Percentiles rank a stretch among this genome's conserved stretches.
phyloP scores from a whole-genome alignment of 2,888 invertebrate species.

The Anoplius nigerrimus region DNA sequence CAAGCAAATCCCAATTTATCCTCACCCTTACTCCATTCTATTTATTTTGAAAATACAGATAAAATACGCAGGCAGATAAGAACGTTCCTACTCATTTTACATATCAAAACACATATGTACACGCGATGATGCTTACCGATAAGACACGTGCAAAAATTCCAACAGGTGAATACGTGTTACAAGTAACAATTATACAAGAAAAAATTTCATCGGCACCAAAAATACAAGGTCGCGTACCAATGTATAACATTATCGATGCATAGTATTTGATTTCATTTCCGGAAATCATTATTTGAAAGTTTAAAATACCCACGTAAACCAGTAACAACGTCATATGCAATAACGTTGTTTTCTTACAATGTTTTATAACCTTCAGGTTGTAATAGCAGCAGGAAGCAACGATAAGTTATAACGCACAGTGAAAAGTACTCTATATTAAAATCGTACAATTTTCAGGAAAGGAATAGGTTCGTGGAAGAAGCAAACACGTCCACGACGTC shows the following conservation, averaged over 20 bases:
- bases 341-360: too few relatives aligned
- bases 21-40: neutral
- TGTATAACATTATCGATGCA: neutral
- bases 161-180: conserved; percentile 2
- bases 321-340: too few relatives aligned
- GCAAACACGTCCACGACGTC: conserved; percentile 17
- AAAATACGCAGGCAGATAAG: neutral
- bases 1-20: too few relatives aligned
- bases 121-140: conserved; percentile 1
- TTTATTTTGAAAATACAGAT: conserved; percentile 3
- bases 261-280: too few relatives aligned
- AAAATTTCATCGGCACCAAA: conserved; percentile 8
- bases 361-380: too few relatives aligned
- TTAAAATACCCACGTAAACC: too few relatives aligned
- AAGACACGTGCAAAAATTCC: conserved; percentile 18
- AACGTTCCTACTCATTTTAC: neutral
- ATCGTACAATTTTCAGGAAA: conserved; percentile 29
- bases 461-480: conserved; percentile 24
- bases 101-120: conserved; percentile 3
- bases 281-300: too few relatives aligned
- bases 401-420: too few relatives aligned
- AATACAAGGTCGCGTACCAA: conserved; percentile 13
- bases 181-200: conserved; percentile 12
- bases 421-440: too few relatives aligned
- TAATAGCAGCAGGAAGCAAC: too few relatives aligned